Percentiles rank a stretch among this genome's conserved stretches.
These are phyloP conservation scores for Eristalis arbustorum DNA, from an alignment of 2,888 invertebrate species.

Conservation along the genomic window DNA sequence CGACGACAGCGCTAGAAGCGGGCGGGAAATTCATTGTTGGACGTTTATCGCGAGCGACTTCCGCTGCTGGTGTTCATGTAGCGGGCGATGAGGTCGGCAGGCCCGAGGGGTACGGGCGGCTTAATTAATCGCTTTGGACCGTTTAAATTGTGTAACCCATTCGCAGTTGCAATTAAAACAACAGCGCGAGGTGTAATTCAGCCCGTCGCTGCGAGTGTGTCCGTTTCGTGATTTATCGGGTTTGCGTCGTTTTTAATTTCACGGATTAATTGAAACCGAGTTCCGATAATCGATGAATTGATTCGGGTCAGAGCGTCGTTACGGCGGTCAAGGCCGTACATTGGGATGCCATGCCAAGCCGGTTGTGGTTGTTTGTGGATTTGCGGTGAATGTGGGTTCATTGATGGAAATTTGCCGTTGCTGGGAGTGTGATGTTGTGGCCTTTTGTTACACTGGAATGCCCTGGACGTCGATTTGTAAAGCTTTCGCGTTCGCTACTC, in stretches of 20 bases:
- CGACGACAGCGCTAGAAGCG: constrained; percentile 38
- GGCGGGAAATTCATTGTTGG: constrained; percentile 50
- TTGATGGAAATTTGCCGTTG: too few relatives aligned
- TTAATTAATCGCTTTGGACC: constrained; percentile 67
- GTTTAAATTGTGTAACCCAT: constrained; percentile 67
- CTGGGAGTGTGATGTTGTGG: too few relatives aligned
- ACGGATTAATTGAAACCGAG: constrained; percentile 58
- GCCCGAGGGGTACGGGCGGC: constrained; percentile 34
- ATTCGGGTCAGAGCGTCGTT: constrained; percentile 29
- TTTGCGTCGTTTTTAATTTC: constrained; percentile 38
- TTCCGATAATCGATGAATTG: constrained; percentile 41
- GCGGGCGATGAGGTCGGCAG: neutral
- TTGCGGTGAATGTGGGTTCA: too few relatives aligned
- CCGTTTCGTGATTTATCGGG: constrained; percentile 36
- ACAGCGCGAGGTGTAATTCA: constrained; percentile 61
- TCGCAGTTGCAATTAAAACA: constrained; percentile 68
- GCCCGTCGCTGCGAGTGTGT: constrained; percentile 9
- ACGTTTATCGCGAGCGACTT: constrained; percentile 49
- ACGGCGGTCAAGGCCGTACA: constrained; percentile 40
- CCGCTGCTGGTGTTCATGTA: constrained; percentile 23
- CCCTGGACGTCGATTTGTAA: too few relatives aligned
- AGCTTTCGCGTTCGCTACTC: too few relatives aligned
- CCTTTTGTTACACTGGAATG: too few relatives aligned
- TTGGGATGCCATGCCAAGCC: too few relatives aligned
- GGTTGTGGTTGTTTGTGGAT: too few relatives aligned